Percentiles rank a stretch among this genome's conserved stretches.
phyloP scores from a whole-genome alignment of 1,140 invertebrate species.

The Coelopa frigida region DNA sequence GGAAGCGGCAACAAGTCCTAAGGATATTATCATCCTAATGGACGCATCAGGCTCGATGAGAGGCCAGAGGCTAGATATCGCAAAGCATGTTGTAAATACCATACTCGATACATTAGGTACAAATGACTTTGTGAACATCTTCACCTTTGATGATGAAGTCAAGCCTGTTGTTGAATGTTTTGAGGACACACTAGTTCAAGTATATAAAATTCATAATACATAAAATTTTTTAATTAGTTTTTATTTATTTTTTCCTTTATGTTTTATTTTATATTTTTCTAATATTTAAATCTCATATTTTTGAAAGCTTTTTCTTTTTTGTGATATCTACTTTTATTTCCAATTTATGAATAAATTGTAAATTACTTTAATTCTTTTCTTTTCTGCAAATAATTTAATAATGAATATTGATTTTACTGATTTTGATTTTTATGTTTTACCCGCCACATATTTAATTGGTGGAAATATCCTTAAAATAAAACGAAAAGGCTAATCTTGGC shows the following conservation, averaged over 20 bases:
- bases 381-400: no score
- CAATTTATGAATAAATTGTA: no score
- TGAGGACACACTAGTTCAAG: conserved; percentile 74
- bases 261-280: conserved; percentile 1
- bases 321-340: no score
- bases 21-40: conserved; percentile 92
- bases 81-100: conserved; percentile 86
- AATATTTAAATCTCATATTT: conserved; percentile 2
- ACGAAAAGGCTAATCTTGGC: conserved; percentile 81
- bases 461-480: no score
- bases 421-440: no score
- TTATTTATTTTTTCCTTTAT: conserved; percentile 12
- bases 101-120: conserved; percentile 96
- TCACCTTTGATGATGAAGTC: conserved; percentile 73
- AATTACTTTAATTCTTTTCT: no score
- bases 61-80: conserved; percentile 85
- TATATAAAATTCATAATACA: conserved; percentile 37
- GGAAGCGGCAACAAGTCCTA: conserved; percentile 92
- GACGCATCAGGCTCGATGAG: conserved; percentile 97
- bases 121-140: conserved; percentile 97
- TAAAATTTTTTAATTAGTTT: conserved; percentile 11
- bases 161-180: conserved; percentile 82
- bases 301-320: no score
- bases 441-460: no score
- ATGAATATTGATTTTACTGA: no score